A percentile compares a stretch with the other conserved stretches of the same genome.
These are phyloP conservation scores for Chesias legatella DNA, from an alignment of 2,888 invertebrate species.

Conservation along the genomic window DNA sequence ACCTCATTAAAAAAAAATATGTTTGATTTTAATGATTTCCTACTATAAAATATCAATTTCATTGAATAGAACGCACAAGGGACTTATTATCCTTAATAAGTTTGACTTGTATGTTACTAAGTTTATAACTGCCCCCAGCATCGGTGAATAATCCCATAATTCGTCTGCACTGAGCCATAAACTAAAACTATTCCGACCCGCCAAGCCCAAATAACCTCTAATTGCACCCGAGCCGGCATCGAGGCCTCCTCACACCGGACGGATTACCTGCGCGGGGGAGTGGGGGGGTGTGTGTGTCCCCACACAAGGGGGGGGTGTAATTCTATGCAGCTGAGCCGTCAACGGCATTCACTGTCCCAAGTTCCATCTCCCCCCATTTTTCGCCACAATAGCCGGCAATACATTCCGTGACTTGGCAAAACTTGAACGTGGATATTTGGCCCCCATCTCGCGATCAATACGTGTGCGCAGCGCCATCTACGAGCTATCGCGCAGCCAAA, in stretches of 20 bases:
- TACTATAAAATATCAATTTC: no score
- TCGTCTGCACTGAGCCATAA: constrained; percentile 15
- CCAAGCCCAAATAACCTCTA: constrained; percentile 24
- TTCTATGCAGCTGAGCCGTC: constrained; percentile 37
- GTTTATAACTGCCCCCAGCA: no score
- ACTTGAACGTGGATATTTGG: constrained; percentile 66
- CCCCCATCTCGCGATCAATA: constrained; percentile 73
- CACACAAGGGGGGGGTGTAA: constrained; percentile 9
- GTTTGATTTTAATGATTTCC: no score
- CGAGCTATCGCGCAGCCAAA: constrained; percentile 74
- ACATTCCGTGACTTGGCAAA: constrained; percentile 80
- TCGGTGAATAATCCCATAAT: constrained; percentile 9
- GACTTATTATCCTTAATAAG: no score
- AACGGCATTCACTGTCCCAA: constrained; percentile 53
- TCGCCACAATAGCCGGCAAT: constrained; percentile 78
- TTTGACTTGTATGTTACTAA: no score
- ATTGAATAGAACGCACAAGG: no score
- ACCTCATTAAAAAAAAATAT: no score
- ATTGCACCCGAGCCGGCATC: constrained; percentile 23
- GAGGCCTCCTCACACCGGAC: constrained; percentile 9
- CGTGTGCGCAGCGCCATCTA: constrained; percentile 77
- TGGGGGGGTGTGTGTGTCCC: no score
- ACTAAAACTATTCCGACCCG: constrained; percentile 19
- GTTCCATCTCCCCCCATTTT: constrained; percentile 66
- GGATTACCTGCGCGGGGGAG: constrained; percentile 8